These are phyloP conservation scores for Syngnathus acus DNA, from an alignment of 2,797 vertebrate genomes.

Conservation along the genomic window DNA sequence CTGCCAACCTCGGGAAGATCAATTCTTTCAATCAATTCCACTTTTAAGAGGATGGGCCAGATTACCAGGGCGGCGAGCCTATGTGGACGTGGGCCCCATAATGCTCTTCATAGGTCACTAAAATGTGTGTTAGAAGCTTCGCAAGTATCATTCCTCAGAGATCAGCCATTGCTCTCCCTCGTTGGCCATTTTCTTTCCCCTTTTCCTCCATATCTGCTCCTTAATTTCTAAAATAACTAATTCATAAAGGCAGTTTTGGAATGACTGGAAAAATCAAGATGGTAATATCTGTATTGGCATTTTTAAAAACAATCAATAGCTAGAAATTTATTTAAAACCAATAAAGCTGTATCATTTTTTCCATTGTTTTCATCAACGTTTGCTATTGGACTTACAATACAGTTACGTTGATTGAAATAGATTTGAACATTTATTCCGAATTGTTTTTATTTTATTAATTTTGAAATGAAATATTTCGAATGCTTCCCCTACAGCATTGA, in stretches of 20 bases:
- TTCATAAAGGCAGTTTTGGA: constrained; percentile 19
- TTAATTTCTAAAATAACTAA: constrained; percentile 29
- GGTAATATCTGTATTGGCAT: constrained; percentile 51
- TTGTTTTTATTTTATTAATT: constrained; percentile 9
- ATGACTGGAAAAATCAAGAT: constrained; percentile 30
- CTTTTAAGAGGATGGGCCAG: constrained; percentile 75
- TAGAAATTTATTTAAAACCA: constrained; percentile 50
- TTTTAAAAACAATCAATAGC: constrained; percentile 50
- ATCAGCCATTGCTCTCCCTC: constrained; percentile 25
- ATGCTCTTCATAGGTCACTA: constrained; percentile 72
- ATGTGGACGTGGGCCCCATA: constrained; percentile 56
- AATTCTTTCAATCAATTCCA: constrained; percentile 75
- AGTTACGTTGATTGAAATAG: background rate
- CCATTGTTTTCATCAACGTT: constrained; percentile 41
- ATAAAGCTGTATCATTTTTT: constrained; percentile 34
- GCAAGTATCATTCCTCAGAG: constrained; percentile 45
- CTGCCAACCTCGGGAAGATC: constrained; percentile 67
- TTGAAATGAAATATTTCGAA: constrained; percentile 6
- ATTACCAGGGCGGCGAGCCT: constrained; percentile 60
- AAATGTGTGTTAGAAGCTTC: constrained; percentile 66
- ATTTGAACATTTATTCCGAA: constrained; percentile 26
- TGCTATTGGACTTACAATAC: constrained; percentile 23
- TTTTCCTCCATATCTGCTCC: background rate
- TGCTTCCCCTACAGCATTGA: too few relatives aligned
- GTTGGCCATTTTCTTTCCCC: constrained; percentile 3